Base-by-base conservation (phyloP, 1,140 invertebrate species). In the Rhyacophila brunnea region DNA sequence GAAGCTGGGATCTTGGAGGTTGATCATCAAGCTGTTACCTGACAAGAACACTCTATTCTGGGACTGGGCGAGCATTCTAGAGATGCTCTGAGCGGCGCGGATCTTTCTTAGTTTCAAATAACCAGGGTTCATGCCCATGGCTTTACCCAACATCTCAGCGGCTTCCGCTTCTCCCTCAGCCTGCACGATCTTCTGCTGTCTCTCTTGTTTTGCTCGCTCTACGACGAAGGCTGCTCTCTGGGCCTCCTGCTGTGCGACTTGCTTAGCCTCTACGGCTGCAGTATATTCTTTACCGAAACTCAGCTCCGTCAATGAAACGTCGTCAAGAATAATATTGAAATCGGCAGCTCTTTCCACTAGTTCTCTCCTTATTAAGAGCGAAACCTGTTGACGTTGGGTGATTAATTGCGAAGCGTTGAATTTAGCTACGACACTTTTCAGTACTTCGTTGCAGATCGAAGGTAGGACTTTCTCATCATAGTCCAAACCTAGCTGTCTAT, bases 351-450 rank as follows among this genome's bases (percentile, higher is more conserved):
- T 82, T 68, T 99, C 95, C 0, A 92, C 94, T 44, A 99, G 79
- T 69, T 98, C 93, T 73, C 93, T 86, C 64, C 97, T 83, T 32
- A 99, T 95, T 66, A 99, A 79, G 65, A 96, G 79, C 2, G 96
- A 98, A 11, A 96, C 93, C 81, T 98, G 95, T 68, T 97, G 94
- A 77, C 98, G 87, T 75, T 98, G 95, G 44, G 98, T 99, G 60
- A 99, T 99, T 17, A 99, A 78, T 73, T 99, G 98, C 1, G 96
- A 98, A 6, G 98, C 98, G 83, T 99, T 99, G 72, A 99, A 99
- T 78, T 99, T 99, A 3, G 98, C 98, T 14, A 99, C 97, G 18
- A 99, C 97, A 56, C 95, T 95, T 78, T 99, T 99, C 11, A 99
- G 79, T 36, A 99, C 97, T 82, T 99, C 97, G 81, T 99, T 99